Base-by-base conservation (phyloP, 2,113 vertebrate genomes). In the Podocnemis expansa region DNA sequence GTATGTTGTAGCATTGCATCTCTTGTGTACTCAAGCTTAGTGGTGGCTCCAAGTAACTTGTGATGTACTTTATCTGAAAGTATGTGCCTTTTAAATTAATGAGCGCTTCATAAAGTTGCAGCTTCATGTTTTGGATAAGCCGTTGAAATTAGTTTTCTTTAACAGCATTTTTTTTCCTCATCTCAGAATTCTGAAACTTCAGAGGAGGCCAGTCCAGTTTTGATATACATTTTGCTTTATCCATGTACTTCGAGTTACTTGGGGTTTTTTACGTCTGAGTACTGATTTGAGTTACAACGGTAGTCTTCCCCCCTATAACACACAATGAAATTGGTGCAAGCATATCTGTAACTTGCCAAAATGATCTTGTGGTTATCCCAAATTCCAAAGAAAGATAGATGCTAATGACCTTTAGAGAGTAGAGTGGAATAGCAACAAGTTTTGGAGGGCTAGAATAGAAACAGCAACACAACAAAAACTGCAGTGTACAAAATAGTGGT, bases 11-110 rank as follows among this genome's bases (percentile, higher is more conserved):
- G 82, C 82, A 5, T 75, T 85, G n/a, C 82, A 52, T 38, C 80
- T 81, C 34, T 87, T 19, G 0, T 78, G 43, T 45, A 41, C 52
- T 45, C 63, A 93, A 55, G 60, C 90, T 38, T 55, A 29, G n/a
- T 27, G 60, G 51, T 90, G 34, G 19, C n/a, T 38, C n/a, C 43
- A n/a, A 8, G 21, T n/a, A 11, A 21, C 3, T 0, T 13, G 27
- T 27, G 2, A 80, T 45, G 73, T 31, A 41, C 8, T 4, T 29
- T 91, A 5, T 87, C 81, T 76, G 29, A 58, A 91, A 88, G 51
- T 73, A 80, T 0, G 0, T 17, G 4, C 75, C 56, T 80, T 22
- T 88, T 49, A 43, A 41, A 54, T 76, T 60, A 4, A 5, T 16
- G 49, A 22, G 8, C 25, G 2, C 8, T 41, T 76, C 38, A 14